Evolutionary conservation across 2,797 vertebrate genomes (phyloP).

Genomic region (Oreonectes daqikongensis): DNA sequence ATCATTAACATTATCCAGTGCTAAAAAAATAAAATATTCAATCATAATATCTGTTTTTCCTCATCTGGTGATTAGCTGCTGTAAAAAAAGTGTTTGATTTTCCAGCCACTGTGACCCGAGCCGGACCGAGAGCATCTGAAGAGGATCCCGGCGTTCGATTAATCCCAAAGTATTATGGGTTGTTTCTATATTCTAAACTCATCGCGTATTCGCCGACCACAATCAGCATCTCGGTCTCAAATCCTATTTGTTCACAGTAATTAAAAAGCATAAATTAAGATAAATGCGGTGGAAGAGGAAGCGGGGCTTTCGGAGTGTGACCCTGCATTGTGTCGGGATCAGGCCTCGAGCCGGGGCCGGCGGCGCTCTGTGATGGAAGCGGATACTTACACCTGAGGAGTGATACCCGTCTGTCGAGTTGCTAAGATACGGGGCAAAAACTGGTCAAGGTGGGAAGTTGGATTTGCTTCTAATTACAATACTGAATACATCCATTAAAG

Average conservation of each 20-base stretch:
- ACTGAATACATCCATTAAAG: constrained; percentile 46
- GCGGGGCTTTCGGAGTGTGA: constrained; percentile 45
- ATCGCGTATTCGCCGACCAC: constrained; percentile 8
- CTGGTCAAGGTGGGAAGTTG: constrained; percentile 43
- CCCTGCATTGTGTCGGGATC: constrained; percentile 53
- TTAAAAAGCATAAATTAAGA: constrained; percentile 64
- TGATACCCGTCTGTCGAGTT: constrained; percentile 60
- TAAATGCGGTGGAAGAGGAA: constrained; percentile 47
- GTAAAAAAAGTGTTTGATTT: constrained; percentile 41
- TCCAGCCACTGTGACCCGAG: constrained; percentile 16
- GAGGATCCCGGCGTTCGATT: constrained; percentile 20
- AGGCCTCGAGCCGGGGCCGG: constrained; percentile 32
- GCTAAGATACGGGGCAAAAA: constrained; percentile 64
- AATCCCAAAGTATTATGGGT: constrained; percentile 38
- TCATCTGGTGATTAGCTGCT: neutral
- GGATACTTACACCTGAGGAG: constrained; percentile 59
- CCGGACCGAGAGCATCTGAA: constrained; percentile 32
- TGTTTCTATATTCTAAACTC: constrained; percentile 34
- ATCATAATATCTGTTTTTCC: constrained; percentile 47
- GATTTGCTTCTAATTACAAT: constrained; percentile 53
- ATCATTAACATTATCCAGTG: constrained; percentile 43
- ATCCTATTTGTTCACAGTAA: constrained; percentile 60
- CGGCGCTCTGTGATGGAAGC: constrained; percentile 38
- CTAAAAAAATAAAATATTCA: constrained; percentile 47
- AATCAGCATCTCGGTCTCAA: constrained; percentile 50